Percentiles rank a stretch among this genome's conserved stretches.
These are phyloP conservation scores for Pheosia tremula DNA, from an alignment of 2,888 invertebrate genomes.

Conservation along the genomic window DNA sequence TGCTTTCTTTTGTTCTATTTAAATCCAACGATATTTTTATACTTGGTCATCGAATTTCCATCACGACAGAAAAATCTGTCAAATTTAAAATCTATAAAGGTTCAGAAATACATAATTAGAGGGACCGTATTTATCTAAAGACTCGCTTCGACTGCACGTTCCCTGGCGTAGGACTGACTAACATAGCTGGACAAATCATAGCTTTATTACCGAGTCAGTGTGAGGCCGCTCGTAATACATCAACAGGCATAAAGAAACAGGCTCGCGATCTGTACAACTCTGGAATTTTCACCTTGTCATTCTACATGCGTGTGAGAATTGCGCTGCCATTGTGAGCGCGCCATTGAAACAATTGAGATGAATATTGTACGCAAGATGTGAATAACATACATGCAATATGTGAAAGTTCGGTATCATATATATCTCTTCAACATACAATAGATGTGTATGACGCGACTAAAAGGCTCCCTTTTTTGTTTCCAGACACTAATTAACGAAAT, in stretches of 20 bases:
- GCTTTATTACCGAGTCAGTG: conserved; percentile 64
- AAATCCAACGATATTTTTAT: conserved; percentile 54
- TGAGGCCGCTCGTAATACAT: conserved; percentile 62
- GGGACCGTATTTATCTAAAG: neutral
- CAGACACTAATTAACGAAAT: no score
- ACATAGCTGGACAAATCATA: conserved; percentile 62
- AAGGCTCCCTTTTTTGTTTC: no score
- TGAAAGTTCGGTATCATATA: no score
- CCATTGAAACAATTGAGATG: conserved; percentile 39
- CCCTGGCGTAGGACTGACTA: conserved; percentile 39
- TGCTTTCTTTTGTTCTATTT: conserved; percentile 64
- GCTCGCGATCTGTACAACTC: conserved; percentile 35
- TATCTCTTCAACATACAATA: no score
- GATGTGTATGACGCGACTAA: no score
- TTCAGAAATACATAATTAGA: neutral
- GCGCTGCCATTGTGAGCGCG: conserved; percentile 13
- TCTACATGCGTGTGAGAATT: conserved; percentile 33
- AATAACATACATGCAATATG: neutral
- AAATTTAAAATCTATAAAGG: neutral
- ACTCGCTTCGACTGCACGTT: conserved; percentile 49
- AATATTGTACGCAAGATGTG: conserved; percentile 29
- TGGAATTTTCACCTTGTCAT: conserved; percentile 38
- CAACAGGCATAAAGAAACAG: conserved; percentile 59
- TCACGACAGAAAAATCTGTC: neutral
- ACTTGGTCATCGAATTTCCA: neutral